Evolutionary conservation across 1,140 invertebrate genomes (phyloP), one percentile per base, ranked within the genome.

Genomic region (Augochlora pura): DNA sequence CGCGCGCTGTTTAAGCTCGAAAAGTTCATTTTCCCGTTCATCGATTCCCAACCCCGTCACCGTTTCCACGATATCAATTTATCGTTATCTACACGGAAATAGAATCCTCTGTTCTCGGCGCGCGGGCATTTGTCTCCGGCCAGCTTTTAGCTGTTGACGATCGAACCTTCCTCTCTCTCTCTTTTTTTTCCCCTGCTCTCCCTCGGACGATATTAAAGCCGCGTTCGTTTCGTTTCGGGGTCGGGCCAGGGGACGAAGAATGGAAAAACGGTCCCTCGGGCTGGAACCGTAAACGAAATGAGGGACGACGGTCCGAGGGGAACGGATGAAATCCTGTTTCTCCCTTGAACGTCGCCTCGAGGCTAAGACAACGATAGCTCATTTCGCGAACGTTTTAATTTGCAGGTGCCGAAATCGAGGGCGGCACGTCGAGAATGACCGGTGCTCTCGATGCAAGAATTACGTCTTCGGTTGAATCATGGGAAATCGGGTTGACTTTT

Each of bases 21-120:
- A 78, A 71, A 78, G 76, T 78, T 78, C 76, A 78, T 78, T 78
- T 78, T 78, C 76, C 60, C 69, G 76, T 78, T 65, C 76, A 72
- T 78, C 76, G 76, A 72, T 78, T 64, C 63, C 60, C 38, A 2
- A 18, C 21, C 38, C 42, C 39, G n/a, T 27, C 42, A 32, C 39
- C 42, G 25, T 23, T 27, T 62, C 64, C n/a, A 23, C 49, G 60
- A 65, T 65, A 78, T 78, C 76, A 78, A 78, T 78, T 78, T 65
- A 72, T 78, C 62, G 46, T 39, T 72, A 72, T 57, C 68, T 64
- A 64, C 23, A 49, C 60, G 60, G 70, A 72, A 78, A 78, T 78
- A 54, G 68, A 77, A 72, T 72, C 38, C 27, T n/a, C 23, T 49
- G 10, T 38, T 66, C n/a, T 21, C 3, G 21, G 42, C 39, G n/a